A percentile compares a stretch with the other conserved stretches of the same genome.
These are phyloP conservation scores for Bubo bubo DNA, from an alignment of 2,113 vertebrate species.

Conservation along the genomic window DNA sequence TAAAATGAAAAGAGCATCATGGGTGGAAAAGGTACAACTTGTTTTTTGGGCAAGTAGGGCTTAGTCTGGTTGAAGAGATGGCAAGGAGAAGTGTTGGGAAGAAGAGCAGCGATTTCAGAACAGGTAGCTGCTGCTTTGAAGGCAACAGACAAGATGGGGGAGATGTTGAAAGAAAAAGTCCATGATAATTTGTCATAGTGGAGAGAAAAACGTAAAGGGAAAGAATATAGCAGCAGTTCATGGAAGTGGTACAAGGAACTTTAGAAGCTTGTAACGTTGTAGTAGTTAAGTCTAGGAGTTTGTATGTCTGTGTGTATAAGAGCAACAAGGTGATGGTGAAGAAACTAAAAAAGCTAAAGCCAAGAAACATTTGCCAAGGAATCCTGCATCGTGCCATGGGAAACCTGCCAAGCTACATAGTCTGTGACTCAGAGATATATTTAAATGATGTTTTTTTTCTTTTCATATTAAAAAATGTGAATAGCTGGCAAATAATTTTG, in stretches of 20 bases:
- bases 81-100: not conserved
- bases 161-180: not conserved
- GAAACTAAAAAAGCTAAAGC: slow-evolving; percentile 3
- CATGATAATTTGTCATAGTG: not conserved
- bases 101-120: not conserved
- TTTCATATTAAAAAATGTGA: slow-evolving; percentile 19
- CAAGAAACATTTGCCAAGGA: slow-evolving; percentile 38
- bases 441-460: not conserved
- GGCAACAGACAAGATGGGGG: not conserved
- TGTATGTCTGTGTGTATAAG: not conserved
- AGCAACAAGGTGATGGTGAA: slow-evolving; percentile 5
- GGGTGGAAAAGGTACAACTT: not conserved
- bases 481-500: slow-evolving; percentile 31
- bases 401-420: slow-evolving; percentile 28
- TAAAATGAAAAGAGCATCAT: not conserved
- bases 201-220: not conserved
- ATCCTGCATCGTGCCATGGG: not conserved
- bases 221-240: not conserved
- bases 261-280: not conserved
- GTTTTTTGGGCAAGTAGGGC: not conserved
- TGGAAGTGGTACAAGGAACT: not conserved
- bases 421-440: slow-evolving; percentile 42
- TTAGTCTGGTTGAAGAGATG: not conserved
- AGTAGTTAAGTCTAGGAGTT: not conserved
- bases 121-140: not conserved